Evolutionary conservation across 30 jellyfish, hydroid and myxozoan genomes (phyloP).

Genomic region (Chironex yamaguchii): DNA sequence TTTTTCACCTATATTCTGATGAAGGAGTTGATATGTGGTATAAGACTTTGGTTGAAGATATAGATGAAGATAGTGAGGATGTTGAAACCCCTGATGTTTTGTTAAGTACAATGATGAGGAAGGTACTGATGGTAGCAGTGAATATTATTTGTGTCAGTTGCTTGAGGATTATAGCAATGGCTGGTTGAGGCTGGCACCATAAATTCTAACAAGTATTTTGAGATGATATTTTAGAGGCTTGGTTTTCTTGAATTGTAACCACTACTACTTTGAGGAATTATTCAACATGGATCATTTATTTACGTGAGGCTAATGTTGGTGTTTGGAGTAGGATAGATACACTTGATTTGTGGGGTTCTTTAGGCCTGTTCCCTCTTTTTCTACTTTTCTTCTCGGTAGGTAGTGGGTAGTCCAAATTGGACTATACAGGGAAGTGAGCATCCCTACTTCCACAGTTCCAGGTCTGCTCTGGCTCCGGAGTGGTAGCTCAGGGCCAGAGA

Average conservation of each 20-base stretch:
- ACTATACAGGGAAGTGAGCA: slow-evolving; percentile 45
- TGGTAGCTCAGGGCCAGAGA: slow-evolving; percentile 56
- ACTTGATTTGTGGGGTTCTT: too few species aligned
- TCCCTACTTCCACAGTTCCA: slow-evolving; percentile 42
- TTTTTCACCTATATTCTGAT: background rate
- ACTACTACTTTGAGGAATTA: too few species aligned
- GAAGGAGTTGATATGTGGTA: slow-evolving; percentile 1
- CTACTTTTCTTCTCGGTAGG: background rate
- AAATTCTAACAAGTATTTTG: too few species aligned
- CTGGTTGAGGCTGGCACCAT: slow-evolving; percentile 9
- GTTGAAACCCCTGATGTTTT: slow-evolving; percentile 34
- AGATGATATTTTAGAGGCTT: too few species aligned
- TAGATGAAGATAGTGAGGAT: slow-evolving; percentile 42
- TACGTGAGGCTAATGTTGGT: too few species aligned
- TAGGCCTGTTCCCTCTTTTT: too few species aligned
- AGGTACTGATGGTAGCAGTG: background rate
- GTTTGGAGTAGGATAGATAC: too few species aligned
- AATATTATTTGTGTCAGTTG: slow-evolving; percentile 4
- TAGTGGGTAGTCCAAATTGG: slow-evolving; percentile 35
- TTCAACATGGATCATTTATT: too few species aligned
- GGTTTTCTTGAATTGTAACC: too few species aligned
- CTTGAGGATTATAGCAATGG: slow-evolving; percentile 28
- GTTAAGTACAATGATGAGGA: slow-evolving; percentile 20
- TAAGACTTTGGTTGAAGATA: slow-evolving; percentile 6
- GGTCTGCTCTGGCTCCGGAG: slow-evolving; percentile 67